phyloP scores from a whole-genome alignment of 2,113 vertebrate species.

The Pipa parva region DNA sequence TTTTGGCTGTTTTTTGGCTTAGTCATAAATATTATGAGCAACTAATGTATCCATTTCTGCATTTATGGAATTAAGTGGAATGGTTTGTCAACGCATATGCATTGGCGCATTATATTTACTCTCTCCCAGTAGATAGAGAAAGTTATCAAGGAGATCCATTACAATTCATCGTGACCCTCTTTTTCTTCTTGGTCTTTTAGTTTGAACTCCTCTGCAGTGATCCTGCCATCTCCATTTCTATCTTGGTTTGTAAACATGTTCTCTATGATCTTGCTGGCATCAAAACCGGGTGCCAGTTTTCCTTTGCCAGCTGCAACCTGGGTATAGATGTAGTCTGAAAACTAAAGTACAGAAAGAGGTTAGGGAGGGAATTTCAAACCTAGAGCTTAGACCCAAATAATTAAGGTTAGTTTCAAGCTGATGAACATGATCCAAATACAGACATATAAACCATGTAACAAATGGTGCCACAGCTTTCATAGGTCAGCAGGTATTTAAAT shows the following conservation, averaged over 20 bases:
- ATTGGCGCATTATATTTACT: no score
- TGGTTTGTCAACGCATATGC: no score
- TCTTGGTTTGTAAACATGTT: constrained; percentile 98
- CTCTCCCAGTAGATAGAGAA: constrained; percentile 21
- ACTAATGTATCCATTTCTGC: constrained; percentile 1
- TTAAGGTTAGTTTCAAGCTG: no score
- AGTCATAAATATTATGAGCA: neutral
- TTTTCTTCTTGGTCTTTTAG: constrained; percentile 86
- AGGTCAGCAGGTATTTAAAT: no score
- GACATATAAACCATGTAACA: no score
- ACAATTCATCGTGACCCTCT: constrained; percentile 84
- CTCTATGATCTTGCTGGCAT: constrained; percentile 82
- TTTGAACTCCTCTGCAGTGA: constrained; percentile 87
- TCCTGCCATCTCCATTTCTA: constrained; percentile 84
- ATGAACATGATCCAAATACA: no score
- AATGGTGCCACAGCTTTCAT: no score
- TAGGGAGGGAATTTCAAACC: no score
- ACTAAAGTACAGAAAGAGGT: constrained; percentile 61
- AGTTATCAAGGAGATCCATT: constrained; percentile 38
- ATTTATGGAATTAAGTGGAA: neutral
- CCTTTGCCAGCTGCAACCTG: constrained; percentile 88
- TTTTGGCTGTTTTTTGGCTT: neutral
- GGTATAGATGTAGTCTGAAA: constrained; percentile 83
- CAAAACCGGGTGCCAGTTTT: constrained; percentile 89
- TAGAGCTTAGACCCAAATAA: no score